phyloP scores from a whole-genome alignment of 2,797 vertebrate species.

The Masticophis lateralis region DNA sequence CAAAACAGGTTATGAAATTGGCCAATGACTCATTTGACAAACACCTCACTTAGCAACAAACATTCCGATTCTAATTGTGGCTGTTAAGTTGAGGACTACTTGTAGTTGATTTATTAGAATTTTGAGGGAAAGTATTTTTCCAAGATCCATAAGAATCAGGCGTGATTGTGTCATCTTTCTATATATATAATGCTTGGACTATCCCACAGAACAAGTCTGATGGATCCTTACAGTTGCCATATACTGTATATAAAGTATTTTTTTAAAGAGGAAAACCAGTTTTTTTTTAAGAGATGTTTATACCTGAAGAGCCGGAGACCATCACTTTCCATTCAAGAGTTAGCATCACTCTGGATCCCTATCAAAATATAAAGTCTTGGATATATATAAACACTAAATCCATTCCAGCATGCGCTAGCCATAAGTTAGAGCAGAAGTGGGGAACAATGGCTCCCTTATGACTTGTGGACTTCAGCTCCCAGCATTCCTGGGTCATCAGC shows the following conservation, averaged over 20 bases:
- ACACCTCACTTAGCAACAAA: neutral
- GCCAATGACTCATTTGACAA: neutral
- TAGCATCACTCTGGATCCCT: neutral
- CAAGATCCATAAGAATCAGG: neutral
- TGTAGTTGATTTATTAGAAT: accelerated
- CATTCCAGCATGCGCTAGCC: too few relatives aligned
- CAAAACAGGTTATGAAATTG: neutral
- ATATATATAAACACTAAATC: neutral
- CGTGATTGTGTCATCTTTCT: neutral
- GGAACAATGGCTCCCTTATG: too few relatives aligned
- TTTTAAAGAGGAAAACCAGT: neutral
- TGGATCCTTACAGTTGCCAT: neutral
- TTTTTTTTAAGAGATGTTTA: neutral
- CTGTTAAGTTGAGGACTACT: neutral
- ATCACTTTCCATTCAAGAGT: neutral
- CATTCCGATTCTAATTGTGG: neutral
- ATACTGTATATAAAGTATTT: neutral
- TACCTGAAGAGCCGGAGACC: neutral
- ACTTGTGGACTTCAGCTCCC: too few relatives aligned
- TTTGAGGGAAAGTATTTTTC: neutral
- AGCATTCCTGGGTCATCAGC: too few relatives aligned
- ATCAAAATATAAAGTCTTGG: too few relatives aligned
- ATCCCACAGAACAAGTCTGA: neutral
- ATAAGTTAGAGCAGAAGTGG: neutral
- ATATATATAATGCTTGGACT: neutral